Evolutionary conservation across 1,140 invertebrate genomes (phyloP), one percentile per base, ranked within the genome.

Genomic region (Lasioglossum baleicum): DNA sequence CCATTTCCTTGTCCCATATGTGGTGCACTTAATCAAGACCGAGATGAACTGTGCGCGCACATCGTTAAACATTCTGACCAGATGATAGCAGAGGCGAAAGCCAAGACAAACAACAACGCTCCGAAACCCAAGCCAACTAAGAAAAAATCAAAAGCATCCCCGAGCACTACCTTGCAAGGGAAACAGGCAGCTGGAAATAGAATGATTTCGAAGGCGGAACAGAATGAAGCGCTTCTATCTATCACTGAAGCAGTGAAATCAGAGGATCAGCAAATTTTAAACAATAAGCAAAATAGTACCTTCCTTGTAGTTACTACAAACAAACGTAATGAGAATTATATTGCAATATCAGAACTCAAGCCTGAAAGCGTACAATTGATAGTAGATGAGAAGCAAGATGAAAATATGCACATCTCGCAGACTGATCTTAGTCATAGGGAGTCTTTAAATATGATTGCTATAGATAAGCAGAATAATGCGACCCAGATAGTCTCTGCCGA

Each of bases 31-130:
- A 92, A 90, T 83, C 91, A 92, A 42, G 93, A 94, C 77, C 80
- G 92, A 13, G 93, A 94, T 42, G 94, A 94, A 75, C 84, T 94
- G 15, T 94, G 93, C 80, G 93, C 93, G 0, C 94, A 94, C 53
- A 94, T 94, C 53, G 93, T 94, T 31, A 93, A 93, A 78, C 94
- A 94, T 83, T 94, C 93, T 6, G 93, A 94, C 77, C 89, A 92
- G 53, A 91, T 94, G 88, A 92, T 93, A 42, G 91, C 92, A 0
- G 90, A 92, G 56, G 93, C 93, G 7, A 94, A 93, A 68, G 92
- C 91, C 0, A 93, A 92, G 66, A 90, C 84, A 13, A 90, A 83
- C 44, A 88, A 76, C 40, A 87, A 90, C 48, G 22, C 86, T 3
- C 75, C 84, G 17, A 91, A 90, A 80, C 91, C 80, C 0, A 93